Conservation (phyloP, 2,888 invertebrate genomes). For the Ctenicera cuprea region DNA sequence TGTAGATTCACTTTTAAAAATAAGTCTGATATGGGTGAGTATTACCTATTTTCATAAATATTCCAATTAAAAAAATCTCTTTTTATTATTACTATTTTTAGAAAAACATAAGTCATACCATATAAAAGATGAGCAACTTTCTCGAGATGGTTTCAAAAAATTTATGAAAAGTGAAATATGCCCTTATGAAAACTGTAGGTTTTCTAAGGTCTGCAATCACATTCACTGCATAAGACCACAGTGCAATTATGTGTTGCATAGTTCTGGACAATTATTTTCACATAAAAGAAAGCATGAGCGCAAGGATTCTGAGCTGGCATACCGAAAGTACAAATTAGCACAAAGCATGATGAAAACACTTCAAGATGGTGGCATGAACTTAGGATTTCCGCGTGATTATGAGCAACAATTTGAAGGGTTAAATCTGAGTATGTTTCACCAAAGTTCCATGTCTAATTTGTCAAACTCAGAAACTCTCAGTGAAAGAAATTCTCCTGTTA, state of each 20-base stretch:
- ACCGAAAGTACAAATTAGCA: slow-evolving; percentile 83
- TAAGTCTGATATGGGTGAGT: slow-evolving; percentile 98
- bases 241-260: slow-evolving; percentile 97
- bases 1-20: slow-evolving; percentile 98
- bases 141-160: slow-evolving; percentile 98
- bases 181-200: slow-evolving; percentile 92
- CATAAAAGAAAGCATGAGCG: slow-evolving; percentile 98
- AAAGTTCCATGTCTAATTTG: slow-evolving; percentile 65
- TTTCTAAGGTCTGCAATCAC: slow-evolving; percentile 96
- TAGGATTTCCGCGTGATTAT: slow-evolving; percentile 71
- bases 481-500: slow-evolving; percentile 74
- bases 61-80: neutral
- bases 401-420: slow-evolving; percentile 69
- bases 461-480: slow-evolving; percentile 75
- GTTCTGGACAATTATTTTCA: slow-evolving; percentile 96
- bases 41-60: slow-evolving; percentile 5
- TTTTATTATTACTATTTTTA: slow-evolving; percentile 70
- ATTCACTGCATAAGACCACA: slow-evolving; percentile 97
- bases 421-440: slow-evolving; percentile 66
- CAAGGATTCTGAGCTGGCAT: slow-evolving; percentile 92
- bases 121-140: slow-evolving; percentile 96
- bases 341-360: slow-evolving; percentile 78
- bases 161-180: slow-evolving; percentile 98
- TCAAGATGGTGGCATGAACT: slow-evolving; percentile 75
- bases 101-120: slow-evolving; percentile 99